phyloP scores from a whole-genome alignment of 2,888 invertebrate genomes.

The Marasmarcha lunaedactyla region DNA sequence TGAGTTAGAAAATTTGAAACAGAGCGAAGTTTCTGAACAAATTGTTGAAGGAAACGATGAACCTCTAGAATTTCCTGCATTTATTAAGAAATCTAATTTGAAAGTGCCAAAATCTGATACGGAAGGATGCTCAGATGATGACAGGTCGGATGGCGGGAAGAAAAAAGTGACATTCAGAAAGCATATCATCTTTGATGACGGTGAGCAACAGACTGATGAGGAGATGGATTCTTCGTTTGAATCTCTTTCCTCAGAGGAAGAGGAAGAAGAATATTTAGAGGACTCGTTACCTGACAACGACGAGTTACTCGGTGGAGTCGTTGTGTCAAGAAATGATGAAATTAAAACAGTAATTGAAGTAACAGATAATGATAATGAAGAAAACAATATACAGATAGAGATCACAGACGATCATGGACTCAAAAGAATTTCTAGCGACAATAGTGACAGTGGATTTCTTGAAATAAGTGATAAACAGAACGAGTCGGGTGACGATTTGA shows the following conservation, averaged over 20 bases:
- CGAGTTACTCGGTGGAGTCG: constrained; percentile 32
- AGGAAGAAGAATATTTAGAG: constrained; percentile 42
- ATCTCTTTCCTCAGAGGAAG: constrained; percentile 44
- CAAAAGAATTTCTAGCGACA: constrained; percentile 51
- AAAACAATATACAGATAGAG: constrained; percentile 36
- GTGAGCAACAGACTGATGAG: constrained; percentile 59
- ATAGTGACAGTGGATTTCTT: constrained; percentile 63
- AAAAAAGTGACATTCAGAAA: constrained; percentile 60
- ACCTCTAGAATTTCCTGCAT: constrained; percentile 30
- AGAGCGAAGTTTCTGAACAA: constrained; percentile 17
- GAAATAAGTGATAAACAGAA: constrained; percentile 44
- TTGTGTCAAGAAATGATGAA: constrained; percentile 27
- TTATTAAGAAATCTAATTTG: constrained; percentile 48
- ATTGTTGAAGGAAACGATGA: constrained; percentile 18
- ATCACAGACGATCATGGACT: constrained; percentile 27
- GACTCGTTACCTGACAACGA: constrained; percentile 36
- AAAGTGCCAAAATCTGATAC: constrained; percentile 51
- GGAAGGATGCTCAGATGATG: constrained; percentile 56
- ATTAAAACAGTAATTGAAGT: constrained; percentile 46
- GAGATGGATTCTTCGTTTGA: constrained; percentile 53
- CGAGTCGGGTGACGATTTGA: constrained; percentile 34
- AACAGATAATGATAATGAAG: constrained; percentile 24
- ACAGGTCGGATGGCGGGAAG: constrained; percentile 52
- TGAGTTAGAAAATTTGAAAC: constrained; percentile 40
- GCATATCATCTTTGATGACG: constrained; percentile 63